phyloP scores from a whole-genome alignment of 2,888 invertebrate genomes.

The Tachina lurida region DNA sequence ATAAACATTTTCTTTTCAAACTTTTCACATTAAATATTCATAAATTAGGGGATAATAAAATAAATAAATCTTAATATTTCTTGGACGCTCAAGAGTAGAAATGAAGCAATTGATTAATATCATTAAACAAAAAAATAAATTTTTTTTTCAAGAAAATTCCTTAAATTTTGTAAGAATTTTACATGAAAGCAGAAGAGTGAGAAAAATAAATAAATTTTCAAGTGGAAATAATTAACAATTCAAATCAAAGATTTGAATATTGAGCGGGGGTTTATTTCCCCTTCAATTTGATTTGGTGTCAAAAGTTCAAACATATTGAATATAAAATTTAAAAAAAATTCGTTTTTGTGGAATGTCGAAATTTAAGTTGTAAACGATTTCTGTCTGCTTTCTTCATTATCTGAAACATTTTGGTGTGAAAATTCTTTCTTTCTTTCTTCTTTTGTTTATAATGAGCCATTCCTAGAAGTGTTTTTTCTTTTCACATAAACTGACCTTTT shows the following conservation, averaged over 20 bases:
- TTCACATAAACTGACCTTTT: constrained; percentile 12
- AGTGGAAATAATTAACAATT: constrained; percentile 54
- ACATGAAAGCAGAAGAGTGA: not conserved
- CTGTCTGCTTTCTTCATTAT: not conserved
- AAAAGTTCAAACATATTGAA: constrained; percentile 22
- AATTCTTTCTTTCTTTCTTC: constrained; percentile 17
- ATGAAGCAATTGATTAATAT: constrained; percentile 43
- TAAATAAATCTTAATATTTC: constrained; percentile 16
- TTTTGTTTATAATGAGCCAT: constrained; percentile 29
- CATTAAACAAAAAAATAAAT: not conserved
- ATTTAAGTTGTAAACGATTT: constrained; percentile 8
- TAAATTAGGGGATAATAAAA: constrained; percentile 1
- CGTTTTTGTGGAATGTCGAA: not conserved
- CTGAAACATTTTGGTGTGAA: constrained; percentile 30
- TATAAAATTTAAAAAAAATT: not conserved
- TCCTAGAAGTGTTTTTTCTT: constrained; percentile 28
- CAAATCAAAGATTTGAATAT: constrained; percentile 29
- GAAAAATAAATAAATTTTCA: constrained; percentile 20
- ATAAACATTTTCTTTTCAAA: constrained; percentile 8
- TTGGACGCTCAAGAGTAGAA: not conserved
- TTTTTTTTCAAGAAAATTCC: constrained; percentile 5
- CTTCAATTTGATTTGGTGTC: constrained; percentile 3
- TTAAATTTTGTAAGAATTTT: not conserved
- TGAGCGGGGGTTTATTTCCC: not conserved
- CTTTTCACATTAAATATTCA: not conserved